Percentiles rank a stretch among this genome's conserved stretches.
phyloP scores from a whole-genome alignment of 2,113 vertebrate genomes.

The Microtus montanus region DNA sequence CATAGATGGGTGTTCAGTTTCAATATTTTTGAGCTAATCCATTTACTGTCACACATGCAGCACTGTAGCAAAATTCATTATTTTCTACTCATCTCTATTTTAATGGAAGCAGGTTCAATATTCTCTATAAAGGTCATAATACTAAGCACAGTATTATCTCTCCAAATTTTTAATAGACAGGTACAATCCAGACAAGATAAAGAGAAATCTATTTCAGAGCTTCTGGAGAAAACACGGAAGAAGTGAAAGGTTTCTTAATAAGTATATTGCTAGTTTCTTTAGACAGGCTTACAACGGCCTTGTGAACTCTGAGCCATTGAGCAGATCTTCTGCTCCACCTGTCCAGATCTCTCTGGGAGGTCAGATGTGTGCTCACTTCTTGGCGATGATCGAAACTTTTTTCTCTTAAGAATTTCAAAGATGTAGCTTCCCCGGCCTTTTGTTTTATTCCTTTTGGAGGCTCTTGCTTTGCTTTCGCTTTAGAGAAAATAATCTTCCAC shows the following conservation, averaged over 20 bases:
- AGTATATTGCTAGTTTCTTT: slow-evolving; percentile 38
- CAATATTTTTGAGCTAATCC: slow-evolving; percentile 52
- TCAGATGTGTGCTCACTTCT: slow-evolving; percentile 26
- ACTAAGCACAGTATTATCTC: slow-evolving; percentile 62
- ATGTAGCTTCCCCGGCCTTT: slow-evolving; percentile 41
- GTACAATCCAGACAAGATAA: slow-evolving; percentile 64
- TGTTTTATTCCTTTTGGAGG: slow-evolving; percentile 45
- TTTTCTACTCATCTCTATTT: slow-evolving; percentile 54
- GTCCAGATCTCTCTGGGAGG: background rate
- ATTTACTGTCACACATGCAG: slow-evolving; percentile 31
- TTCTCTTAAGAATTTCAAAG: slow-evolving; percentile 57
- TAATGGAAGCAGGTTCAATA: slow-evolving; percentile 61
- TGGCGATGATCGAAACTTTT: slow-evolving; percentile 13
- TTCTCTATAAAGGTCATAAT: slow-evolving; percentile 61
- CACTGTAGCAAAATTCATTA: slow-evolving; percentile 48
- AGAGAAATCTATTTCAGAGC: slow-evolving; percentile 57
- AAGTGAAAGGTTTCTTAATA: slow-evolving; percentile 61
- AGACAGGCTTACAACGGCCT: background rate
- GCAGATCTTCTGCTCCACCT: background rate
- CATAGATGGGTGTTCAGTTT: slow-evolving; percentile 41
- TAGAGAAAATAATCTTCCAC: slow-evolving; percentile 1
- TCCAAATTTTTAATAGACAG: slow-evolving; percentile 63
- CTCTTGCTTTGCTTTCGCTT: background rate
- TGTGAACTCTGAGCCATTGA: background rate
- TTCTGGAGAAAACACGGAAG: slow-evolving; percentile 50